These are phyloP conservation scores for Syngnathus floridae DNA, from an alignment of 2,113 vertebrate species.

Conservation along the genomic window DNA sequence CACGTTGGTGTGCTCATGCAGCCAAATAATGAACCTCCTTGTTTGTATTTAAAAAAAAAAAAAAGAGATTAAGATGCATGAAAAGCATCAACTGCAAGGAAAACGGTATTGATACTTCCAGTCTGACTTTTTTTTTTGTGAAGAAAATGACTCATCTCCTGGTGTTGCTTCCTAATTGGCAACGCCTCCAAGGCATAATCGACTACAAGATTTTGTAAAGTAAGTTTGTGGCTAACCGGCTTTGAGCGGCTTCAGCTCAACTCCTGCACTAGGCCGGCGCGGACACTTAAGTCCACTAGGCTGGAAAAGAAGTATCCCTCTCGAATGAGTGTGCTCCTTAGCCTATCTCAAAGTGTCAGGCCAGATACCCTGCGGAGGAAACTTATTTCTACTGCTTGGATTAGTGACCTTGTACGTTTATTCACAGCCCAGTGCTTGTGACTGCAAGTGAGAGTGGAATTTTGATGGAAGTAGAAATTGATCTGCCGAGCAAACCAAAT, in stretches of 20 bases:
- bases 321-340: not conserved
- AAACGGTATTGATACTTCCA: not conserved
- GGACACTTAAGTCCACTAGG: not conserved
- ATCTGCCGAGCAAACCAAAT: not conserved
- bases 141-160: not conserved
- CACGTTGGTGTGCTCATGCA: slow-evolving; percentile 9
- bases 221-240: not conserved
- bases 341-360: not conserved
- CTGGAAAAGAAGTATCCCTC: not conserved
- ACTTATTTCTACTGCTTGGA: not conserved
- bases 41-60: not conserved
- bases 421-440: not conserved
- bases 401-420: not conserved
- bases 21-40: not conserved
- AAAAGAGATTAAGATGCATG: not conserved
- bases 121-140: not conserved
- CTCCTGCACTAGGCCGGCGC: not conserved
- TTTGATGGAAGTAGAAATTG: not conserved
- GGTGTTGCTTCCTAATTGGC: not conserved
- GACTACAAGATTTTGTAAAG: not conserved
- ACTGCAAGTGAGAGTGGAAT: not conserved
- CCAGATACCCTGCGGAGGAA: not conserved
- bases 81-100: not conserved
- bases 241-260: not conserved
- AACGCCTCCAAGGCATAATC: not conserved